Evolutionary conservation across 2,113 vertebrate species (phyloP).

Genomic region (Myrmophylax atrothorax): DNA sequence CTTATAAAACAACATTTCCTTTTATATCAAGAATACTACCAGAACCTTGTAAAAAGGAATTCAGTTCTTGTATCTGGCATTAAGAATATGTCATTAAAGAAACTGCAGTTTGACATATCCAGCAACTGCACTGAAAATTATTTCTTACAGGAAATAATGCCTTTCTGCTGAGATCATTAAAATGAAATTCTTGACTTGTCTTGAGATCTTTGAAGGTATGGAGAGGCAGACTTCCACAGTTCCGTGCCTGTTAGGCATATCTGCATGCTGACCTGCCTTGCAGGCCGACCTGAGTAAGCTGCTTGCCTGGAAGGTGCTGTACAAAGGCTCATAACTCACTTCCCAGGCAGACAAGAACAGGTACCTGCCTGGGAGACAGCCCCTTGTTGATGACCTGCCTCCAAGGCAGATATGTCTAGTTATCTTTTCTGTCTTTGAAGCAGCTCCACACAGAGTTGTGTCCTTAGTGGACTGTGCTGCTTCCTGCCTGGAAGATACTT

Average conservation of each 20-base stretch:
- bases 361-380: slow-evolving; percentile 53
- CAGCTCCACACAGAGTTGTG: slow-evolving; percentile 17
- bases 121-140: not conserved
- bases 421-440: slow-evolving; percentile 75
- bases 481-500: slow-evolving; percentile 57
- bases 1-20: slow-evolving; percentile 2
- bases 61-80: not conserved
- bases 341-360: slow-evolving; percentile 53
- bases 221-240: not conserved
- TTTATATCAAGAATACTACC: not conserved
- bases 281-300: not conserved
- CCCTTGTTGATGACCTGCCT: slow-evolving; percentile 69
- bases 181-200: slow-evolving; percentile 46
- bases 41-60: not conserved
- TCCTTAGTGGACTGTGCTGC: slow-evolving; percentile 31
- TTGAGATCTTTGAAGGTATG: slow-evolving; percentile 27
- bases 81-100: not conserved
- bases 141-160: slow-evolving; percentile 53
- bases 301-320: slow-evolving; percentile 20
- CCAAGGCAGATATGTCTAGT: slow-evolving; percentile 70
- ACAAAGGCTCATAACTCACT: slow-evolving; percentile 50
- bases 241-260: slow-evolving; percentile 29
- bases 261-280: slow-evolving; percentile 47
- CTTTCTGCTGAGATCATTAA: slow-evolving; percentile 56
- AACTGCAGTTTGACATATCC: slow-evolving; percentile 23